Evolutionary conservation across 2,888 invertebrate genomes (phyloP), one percentile per base, ranked within the genome.

Genomic region (Melanophora roralis): DNA sequence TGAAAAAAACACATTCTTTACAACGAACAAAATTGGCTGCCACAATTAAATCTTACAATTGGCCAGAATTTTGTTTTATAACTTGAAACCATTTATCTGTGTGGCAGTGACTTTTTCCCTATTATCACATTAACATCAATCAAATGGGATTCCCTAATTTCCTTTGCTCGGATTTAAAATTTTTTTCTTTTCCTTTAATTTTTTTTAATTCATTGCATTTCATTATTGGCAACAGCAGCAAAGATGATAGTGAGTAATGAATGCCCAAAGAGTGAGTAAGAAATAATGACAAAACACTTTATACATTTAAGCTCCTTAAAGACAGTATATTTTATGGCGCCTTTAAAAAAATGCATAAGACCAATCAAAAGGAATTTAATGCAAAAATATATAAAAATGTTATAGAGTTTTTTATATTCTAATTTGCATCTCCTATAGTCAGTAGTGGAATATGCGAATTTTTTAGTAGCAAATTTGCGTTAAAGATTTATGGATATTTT

Each of bases 221-320:
- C 19, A 45, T 59, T 59, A 74, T 49, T 49, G 55, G 9, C 40
- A 65, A 34, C 14, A 34, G 34, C 40, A 40, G 27, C 43, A 60
- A 74, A 47, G 8, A 16, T 59, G 19, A 47, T 34, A 51, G 34
- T 27, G 43, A 45, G 9, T 23, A 34, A 27, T 19, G 45, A 16
- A 27, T 55, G 16, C 34, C n/a, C 12, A 45, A 1, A 2, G 49
- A 49, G 45, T 47, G 45, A 47, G n/a, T 19, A 38, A 38, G 23
- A 49, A 57, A 38, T 57, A 57, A 65, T 47, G 55, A 64, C 32
- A 73, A 64, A 72, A 73, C 60, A 57, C 67, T 65, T 14, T 68
- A 73, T 53, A 80, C 53, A 55, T 57, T 64, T 75, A 80, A 80
- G 75, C 75, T 75, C 51, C 72, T 73, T 76, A 76, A 76, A 68